A percentile compares a stretch with the other conserved stretches of the same genome.
These are phyloP conservation scores for Papilio aristodemus DNA, from an alignment of 1,140 invertebrate species.

Conservation along the genomic window DNA sequence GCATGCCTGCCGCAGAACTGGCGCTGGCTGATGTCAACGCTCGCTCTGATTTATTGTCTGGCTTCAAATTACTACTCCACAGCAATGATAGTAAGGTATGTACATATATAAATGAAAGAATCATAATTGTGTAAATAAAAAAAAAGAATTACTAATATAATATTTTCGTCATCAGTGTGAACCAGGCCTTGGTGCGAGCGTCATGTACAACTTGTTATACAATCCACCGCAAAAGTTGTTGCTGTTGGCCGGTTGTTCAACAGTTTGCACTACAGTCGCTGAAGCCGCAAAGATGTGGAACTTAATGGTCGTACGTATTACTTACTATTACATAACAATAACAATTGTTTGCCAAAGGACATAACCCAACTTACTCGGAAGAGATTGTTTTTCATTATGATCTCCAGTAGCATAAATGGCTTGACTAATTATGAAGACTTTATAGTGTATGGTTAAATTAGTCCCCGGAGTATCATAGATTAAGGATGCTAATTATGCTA, in stretches of 20 bases:
- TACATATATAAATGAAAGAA: conserved; percentile 35
- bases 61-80: conserved; percentile 94
- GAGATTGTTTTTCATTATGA: too few relatives aligned
- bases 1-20: conserved; percentile 96
- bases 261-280: conserved; percentile 99
- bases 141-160: too few relatives aligned
- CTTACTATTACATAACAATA: conserved; percentile 3
- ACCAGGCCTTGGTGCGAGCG: conserved; percentile 97
- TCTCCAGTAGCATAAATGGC: too few relatives aligned
- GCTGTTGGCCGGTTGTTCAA: conserved; percentile 97
- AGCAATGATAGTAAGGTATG: conserved; percentile 98
- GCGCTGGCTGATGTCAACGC: conserved; percentile 98
- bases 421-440: too few relatives aligned
- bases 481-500: too few relatives aligned
- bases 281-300: conserved; percentile 99
- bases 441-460: too few relatives aligned
- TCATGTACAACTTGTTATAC: conserved; percentile 99
- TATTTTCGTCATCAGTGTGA: conserved; percentile 89
- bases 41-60: conserved; percentile 92
- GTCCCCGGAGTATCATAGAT: too few relatives aligned
- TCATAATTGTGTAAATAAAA: too few relatives aligned
- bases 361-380: background rate
- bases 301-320: conserved; percentile 94
- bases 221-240: conserved; percentile 97
- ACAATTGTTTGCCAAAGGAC: background rate